Evolutionary conservation across 2,797 vertebrate species (phyloP).

Genomic region (Lophotriccus pileatus): DNA sequence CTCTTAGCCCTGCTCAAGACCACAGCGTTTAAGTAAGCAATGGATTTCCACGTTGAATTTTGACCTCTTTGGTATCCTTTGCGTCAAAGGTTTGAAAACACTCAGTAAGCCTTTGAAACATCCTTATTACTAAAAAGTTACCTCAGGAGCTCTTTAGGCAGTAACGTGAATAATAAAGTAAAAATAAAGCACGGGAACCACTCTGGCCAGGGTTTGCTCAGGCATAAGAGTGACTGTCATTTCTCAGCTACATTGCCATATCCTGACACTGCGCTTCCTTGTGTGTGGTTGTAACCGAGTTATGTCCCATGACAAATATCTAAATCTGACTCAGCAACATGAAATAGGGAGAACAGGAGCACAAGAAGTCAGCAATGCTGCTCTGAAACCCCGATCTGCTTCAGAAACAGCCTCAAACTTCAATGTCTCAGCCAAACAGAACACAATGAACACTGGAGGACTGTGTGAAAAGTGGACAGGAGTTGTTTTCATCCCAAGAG

Average conservation of each 20-base stretch:
- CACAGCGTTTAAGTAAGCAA: not conserved
- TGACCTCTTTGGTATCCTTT: not conserved
- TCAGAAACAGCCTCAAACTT: not conserved
- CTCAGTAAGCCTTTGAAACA: not conserved
- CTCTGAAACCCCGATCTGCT: not conserved
- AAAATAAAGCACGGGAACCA: not conserved
- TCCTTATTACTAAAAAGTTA: not conserved
- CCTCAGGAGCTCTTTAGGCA: not conserved
- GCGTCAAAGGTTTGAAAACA: not conserved
- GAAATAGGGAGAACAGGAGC: not conserved
- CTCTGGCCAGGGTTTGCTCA: not conserved
- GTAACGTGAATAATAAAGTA: not conserved
- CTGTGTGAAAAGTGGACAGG: not conserved
- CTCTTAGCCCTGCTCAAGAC: not conserved
- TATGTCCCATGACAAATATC: not conserved
- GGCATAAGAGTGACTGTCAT: fast-evolving
- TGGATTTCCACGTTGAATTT: not conserved
- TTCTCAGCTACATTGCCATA: not conserved
- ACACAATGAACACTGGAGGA: not conserved
- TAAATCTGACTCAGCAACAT: not conserved
- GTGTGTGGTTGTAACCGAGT: not conserved
- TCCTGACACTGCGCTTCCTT: not conserved
- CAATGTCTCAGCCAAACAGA: not conserved
- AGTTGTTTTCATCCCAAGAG: not conserved
- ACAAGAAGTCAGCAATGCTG: not conserved